Evolutionary conservation across 2,113 vertebrate species (phyloP).

Genomic region (Pomatostomus ruficeps): DNA sequence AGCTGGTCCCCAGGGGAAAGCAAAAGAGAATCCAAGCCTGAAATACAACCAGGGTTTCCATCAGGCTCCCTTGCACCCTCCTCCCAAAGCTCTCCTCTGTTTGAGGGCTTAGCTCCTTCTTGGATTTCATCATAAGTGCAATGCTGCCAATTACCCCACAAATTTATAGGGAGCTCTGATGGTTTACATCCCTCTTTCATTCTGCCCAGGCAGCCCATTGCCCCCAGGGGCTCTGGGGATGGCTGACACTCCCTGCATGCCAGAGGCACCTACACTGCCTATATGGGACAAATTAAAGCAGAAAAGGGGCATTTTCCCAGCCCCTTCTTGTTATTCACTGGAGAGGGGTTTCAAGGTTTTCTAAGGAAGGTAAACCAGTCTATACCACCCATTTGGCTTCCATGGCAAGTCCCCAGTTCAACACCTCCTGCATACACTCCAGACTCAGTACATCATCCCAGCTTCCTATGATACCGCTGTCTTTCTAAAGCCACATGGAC

Average conservation of each 20-base stretch:
- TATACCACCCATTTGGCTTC: background rate
- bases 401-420: background rate
- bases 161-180: constrained; percentile 4
- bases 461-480: fast-evolving
- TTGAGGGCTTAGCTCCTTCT: constrained; percentile 24
- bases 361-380: background rate
- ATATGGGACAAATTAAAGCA: background rate
- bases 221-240: background rate
- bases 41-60: background rate
- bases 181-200: background rate
- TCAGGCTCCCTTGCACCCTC: background rate
- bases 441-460: background rate
- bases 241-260: background rate
- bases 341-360: background rate
- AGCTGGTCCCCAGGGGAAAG: background rate
- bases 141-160: background rate
- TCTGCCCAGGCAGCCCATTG: background rate
- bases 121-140: constrained; percentile 19
- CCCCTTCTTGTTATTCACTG: background rate
- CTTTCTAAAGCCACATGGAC: background rate
- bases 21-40: background rate
- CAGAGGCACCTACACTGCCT: background rate
- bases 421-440: background rate
- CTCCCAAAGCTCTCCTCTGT: background rate
- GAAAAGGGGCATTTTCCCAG: background rate